Evolutionary conservation across 1,140 invertebrate species (phyloP).

Genomic region (Conus betulinus): DNA sequence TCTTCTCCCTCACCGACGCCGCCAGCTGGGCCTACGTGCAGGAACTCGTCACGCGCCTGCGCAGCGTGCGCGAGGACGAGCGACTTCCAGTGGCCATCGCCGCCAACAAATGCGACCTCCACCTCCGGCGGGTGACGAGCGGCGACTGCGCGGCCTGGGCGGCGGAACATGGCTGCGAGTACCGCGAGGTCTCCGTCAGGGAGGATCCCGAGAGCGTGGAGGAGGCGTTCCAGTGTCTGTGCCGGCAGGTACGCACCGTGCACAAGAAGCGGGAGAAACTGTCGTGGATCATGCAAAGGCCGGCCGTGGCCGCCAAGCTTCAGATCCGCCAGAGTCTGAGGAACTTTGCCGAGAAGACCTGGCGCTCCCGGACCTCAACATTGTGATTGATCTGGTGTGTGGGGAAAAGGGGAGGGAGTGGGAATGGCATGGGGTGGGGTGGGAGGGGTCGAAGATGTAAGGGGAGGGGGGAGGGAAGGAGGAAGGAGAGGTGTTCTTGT

Average conservation of each 20-base stretch:
- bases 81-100: conserved; percentile 97
- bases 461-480: too few species aligned
- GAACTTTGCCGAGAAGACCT: conserved; percentile 65
- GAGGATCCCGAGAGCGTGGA: conserved; percentile 59
- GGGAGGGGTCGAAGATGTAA: too few species aligned
- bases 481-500: too few species aligned
- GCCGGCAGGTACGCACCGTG: conserved; percentile 51
- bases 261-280: conserved; percentile 67
- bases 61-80: conserved; percentile 91
- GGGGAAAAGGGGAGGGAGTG: too few species aligned
- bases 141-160: conserved; percentile 54
- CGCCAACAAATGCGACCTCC: conserved; percentile 96
- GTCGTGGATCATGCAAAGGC: conserved; percentile 64
- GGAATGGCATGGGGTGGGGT: too few species aligned
- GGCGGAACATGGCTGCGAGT: conserved; percentile 58
- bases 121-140: conserved; percentile 54
- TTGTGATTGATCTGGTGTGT: conserved; percentile 42
- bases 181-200: conserved; percentile 67
- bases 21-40: conserved; percentile 93
- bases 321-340: conserved; percentile 66
- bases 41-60: conserved; percentile 94
- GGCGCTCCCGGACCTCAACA: conserved; percentile 64
- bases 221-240: conserved; percentile 56
- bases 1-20: conserved; percentile 94
- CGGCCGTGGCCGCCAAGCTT: conserved; percentile 63